These are phyloP conservation scores for Clostera curtula DNA, from an alignment of 2,888 invertebrate species.

Conservation along the genomic window DNA sequence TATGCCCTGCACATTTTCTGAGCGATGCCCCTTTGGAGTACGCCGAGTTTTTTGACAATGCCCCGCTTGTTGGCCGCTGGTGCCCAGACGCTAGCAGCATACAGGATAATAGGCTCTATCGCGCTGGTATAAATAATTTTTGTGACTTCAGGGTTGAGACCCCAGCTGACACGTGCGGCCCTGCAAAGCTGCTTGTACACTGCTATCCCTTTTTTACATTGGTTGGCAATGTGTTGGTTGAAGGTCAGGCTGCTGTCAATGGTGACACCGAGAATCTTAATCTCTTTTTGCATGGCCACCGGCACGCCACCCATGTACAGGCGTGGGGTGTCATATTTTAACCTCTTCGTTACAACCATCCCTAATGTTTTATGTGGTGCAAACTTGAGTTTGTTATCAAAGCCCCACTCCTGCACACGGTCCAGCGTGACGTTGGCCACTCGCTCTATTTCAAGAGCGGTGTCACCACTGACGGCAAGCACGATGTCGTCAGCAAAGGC, in stretches of 20 bases:
- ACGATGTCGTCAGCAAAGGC: conserved; percentile 8
- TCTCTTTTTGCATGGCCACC: neutral
- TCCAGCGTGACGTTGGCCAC: conserved; percentile 6
- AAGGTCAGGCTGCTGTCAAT: neutral
- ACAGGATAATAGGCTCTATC: too few species aligned
- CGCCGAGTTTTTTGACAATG: too few species aligned
- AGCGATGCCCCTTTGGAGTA: too few species aligned
- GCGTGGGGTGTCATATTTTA: conserved; percentile 1
- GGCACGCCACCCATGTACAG: conserved; percentile 3
- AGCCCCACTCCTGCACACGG: conserved; percentile 5
- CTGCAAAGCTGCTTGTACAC: neutral
- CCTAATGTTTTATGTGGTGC: conserved; percentile 1
- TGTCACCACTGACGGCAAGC: conserved; percentile 5
- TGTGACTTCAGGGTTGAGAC: too few species aligned
- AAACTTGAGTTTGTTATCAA: conserved; percentile 5
- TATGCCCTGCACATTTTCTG: too few species aligned
- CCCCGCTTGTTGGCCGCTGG: too few species aligned
- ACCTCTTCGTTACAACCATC: neutral
- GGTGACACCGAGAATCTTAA: neutral
- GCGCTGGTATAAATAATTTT: too few species aligned
- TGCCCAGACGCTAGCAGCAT: too few species aligned
- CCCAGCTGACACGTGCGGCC: too few species aligned
- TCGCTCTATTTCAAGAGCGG: conserved; percentile 5
- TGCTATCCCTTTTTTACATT: neutral
- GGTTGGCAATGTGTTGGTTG: neutral